These are phyloP conservation scores for Griposia aprilina DNA, from an alignment of 2,888 invertebrate genomes.

Conservation along the genomic window DNA sequence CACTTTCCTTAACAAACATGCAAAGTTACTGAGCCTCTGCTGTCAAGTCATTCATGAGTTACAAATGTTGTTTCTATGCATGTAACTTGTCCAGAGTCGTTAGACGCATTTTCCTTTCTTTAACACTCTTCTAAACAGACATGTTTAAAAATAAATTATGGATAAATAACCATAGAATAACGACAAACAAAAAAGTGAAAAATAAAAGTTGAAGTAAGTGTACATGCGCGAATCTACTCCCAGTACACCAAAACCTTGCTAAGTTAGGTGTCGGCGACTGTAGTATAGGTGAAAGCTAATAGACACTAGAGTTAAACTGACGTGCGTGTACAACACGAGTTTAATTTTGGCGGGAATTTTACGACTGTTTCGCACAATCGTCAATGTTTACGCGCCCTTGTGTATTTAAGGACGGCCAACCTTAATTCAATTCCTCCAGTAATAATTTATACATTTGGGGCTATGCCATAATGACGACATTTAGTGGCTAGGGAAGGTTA, in stretches of 20 bases:
- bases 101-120: no score
- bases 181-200: no score
- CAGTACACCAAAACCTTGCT: no score
- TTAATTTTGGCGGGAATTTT: constrained; percentile 31
- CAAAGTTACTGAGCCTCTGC: neutral
- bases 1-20: neutral
- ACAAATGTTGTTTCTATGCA: neutral
- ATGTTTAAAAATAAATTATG: no score
- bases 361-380: neutral
- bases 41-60: neutral
- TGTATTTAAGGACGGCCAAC: neutral
- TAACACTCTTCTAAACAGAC: no score
- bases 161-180: no score
- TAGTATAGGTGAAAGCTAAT: neutral
- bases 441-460: constrained; percentile 2
- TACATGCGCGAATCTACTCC: no score
- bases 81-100: no score
- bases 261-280: no score
- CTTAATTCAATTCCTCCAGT: constrained; percentile 14
- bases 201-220: no score
- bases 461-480: neutral
- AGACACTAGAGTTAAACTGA: neutral
- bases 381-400: constrained; percentile 19
- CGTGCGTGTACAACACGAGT: neutral
- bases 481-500: neutral